Conservation (phyloP, 2,888 invertebrate genomes). For the Hypomecis punctinalis region DNA sequence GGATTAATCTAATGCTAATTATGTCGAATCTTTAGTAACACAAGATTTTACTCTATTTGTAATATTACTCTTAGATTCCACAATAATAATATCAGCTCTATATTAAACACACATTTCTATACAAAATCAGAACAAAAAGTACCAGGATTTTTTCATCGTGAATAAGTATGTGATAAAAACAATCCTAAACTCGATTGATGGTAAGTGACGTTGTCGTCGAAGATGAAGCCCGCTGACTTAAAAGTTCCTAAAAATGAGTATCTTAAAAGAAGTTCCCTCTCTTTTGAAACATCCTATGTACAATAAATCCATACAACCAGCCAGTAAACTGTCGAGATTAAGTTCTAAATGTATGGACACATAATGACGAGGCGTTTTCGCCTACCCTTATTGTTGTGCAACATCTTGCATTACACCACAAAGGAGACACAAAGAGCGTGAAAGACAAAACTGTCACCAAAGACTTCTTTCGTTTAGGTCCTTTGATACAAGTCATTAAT, state of each 20-base stretch:
- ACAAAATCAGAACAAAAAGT: too few species aligned
- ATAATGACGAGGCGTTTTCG: constrained; percentile 62
- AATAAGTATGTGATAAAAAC: too few species aligned
- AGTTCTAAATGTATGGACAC: constrained; percentile 74
- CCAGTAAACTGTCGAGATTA: constrained; percentile 64
- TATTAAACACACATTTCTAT: too few species aligned
- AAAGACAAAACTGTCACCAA: constrained; percentile 77
- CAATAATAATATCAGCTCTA: too few species aligned
- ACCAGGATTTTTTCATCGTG: too few species aligned
- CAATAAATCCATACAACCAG: constrained; percentile 41
- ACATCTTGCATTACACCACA: constrained; percentile 75
- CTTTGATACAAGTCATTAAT: constrained; percentile 74
- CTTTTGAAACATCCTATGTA: constrained; percentile 59
- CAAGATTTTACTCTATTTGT: too few species aligned
- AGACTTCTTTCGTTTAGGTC: constrained; percentile 69
- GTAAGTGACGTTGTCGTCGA: too few species aligned
- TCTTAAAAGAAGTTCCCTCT: not conserved
- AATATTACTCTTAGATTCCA: too few species aligned
- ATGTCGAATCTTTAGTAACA: too few species aligned
- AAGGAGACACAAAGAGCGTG: constrained; percentile 73
- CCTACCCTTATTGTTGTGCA: constrained; percentile 69
- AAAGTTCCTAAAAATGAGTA: not conserved
- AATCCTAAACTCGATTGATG: too few species aligned
- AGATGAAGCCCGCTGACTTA: not conserved
- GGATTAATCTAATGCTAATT: too few species aligned